A percentile compares a stretch with the other conserved stretches of the same genome.
Conservation (phyloP, 2,888 invertebrate species). For the Onthophagus sagittarius region DNA sequence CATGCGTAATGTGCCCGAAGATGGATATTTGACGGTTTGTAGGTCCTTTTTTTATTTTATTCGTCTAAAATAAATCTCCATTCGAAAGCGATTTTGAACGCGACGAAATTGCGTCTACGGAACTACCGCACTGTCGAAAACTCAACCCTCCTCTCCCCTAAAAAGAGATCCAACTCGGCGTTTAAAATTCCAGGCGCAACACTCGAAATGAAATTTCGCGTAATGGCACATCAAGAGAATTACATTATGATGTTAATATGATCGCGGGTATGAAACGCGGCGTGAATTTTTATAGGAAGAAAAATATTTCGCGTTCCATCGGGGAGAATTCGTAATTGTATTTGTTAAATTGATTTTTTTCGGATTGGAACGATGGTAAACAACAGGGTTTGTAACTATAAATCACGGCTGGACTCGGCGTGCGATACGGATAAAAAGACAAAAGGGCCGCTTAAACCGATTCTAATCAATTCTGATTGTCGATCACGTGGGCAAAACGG, state of each 20-base stretch:
- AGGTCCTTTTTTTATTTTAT: neutral
- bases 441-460: neutral
- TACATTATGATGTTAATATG: neutral
- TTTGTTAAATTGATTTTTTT: neutral
- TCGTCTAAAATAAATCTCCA: neutral
- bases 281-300: neutral
- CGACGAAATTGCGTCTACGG: neutral
- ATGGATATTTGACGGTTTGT: neutral
- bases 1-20: neutral
- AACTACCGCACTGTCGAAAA: neutral
- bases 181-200: neutral
- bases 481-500: neutral
- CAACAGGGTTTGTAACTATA: neutral
- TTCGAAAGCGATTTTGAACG: neutral
- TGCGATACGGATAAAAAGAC: neutral
- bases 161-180: neutral
- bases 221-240: neutral
- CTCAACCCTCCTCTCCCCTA: too few relatives aligned
- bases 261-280: neutral
- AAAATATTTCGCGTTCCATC: neutral
- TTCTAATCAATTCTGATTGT: neutral
- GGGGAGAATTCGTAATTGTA: neutral
- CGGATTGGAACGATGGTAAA: neutral
- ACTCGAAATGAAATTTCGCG: neutral
- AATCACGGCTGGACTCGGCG: neutral